Evolutionary conservation across 92 coral and sea anemone genomes (phyloP), one percentile per base, ranked within the genome.

Genomic region (Epizoanthus fatuus): DNA sequence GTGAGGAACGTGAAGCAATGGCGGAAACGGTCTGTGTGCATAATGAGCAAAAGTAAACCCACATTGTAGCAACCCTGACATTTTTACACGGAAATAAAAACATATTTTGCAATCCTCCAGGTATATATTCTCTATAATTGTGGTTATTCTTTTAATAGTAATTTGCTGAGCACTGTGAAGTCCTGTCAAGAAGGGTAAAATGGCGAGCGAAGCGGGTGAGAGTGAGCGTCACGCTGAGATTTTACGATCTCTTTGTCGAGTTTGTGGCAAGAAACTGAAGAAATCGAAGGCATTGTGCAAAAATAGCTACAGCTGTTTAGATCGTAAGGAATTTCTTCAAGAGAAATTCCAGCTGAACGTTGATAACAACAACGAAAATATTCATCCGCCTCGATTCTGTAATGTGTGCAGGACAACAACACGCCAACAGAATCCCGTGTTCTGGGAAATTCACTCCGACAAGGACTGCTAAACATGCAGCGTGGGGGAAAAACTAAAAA

Each of bases 101-200:
- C 74, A 69, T 69, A 40, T 69, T 69, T 69, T 69, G 74, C 74
- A 69, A 69, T 69, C 74, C 49, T 69, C 44, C 54, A 11, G 55
- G 74, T 69, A 69, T 69, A 40, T 69, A 69, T 69, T 69, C 2
- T 35, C 3, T 68, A 55, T 39, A 14, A 13, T 16, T 8, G 44
- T 4, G 10, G 71, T 13, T 29, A 66, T 66, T 29, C 15, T 32
- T 66, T 66, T 15, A 68, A 68, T 68, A 68, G 52, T 39, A 37
- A 4, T 68, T 68, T 32, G 4, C 54, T 12, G 52, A 7, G 74
- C 22, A 12, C 4, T 55, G 53, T 2, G 45, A 40, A 39, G 9
- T 37, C 4, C 74, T 68, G 74, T 68, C 44, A 5, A 10, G 4
- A 14, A 68, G 44, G 17, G 16, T 16, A 40, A 39, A 68, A 68